Conservation (phyloP, 2,797 vertebrate species). For the Bradypus variegatus region DNA sequence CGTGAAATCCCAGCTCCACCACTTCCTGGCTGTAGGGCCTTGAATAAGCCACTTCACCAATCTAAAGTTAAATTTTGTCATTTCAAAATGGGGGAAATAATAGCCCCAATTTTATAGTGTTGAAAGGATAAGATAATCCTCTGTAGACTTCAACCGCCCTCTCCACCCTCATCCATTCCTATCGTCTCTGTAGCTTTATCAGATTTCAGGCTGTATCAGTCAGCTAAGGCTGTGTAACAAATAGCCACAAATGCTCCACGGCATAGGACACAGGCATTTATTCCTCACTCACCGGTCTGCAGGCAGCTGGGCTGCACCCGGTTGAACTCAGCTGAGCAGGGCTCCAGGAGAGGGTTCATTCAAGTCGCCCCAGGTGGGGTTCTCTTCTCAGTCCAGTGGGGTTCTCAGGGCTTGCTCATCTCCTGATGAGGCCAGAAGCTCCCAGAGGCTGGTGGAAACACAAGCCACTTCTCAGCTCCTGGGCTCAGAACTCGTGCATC, state of each 20-base stretch:
- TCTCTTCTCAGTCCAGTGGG: not conserved
- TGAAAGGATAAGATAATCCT: not conserved
- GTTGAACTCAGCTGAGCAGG: too few relatives aligned
- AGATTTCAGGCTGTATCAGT: not conserved
- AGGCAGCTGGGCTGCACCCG: rapidly evolving
- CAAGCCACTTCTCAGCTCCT: not conserved
- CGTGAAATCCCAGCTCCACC: too few relatives aligned
- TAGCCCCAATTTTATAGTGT: not conserved
- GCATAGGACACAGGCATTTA: rapidly evolving
- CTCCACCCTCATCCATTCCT: rapidly evolving
- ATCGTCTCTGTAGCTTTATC: not conserved
- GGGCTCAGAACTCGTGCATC: rapidly evolving
- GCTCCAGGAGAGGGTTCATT: not conserved
- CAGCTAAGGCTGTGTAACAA: not conserved
- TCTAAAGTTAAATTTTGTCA: not conserved
- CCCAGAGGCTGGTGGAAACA: rapidly evolving
- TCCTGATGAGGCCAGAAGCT: not conserved
- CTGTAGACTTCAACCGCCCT: too few relatives aligned
- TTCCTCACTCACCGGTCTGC: not conserved
- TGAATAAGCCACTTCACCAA: too few relatives aligned
- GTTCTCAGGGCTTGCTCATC: not conserved
- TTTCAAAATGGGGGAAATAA: not conserved
- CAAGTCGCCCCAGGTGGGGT: not conserved
- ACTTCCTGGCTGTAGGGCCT: not conserved
- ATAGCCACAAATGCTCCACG: not conserved